Evolutionary conservation across 2,797 vertebrate genomes (phyloP), one percentile per base, ranked within the genome.

Genomic region (Bradypodion ventrale): DNA sequence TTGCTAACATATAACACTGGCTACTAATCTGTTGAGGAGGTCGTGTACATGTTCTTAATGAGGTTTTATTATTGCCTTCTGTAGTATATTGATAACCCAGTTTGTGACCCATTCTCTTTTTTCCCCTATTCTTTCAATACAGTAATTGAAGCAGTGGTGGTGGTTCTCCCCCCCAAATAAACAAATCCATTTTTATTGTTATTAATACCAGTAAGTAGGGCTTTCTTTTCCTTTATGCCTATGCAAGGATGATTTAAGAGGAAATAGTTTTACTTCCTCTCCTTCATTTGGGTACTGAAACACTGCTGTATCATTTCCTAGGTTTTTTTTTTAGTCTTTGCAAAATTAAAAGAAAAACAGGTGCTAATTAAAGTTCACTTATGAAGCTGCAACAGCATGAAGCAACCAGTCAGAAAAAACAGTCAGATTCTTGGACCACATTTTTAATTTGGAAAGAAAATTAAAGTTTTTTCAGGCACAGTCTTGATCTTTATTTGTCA

Each of bases 81-180:
- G 95, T 87, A 93, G 91, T 88, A 84, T 90, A 90, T 93, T 92
- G 94, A 96, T 95, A 96, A 95, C 90, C 87, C 84, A 91, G 83
- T 85, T 94, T 94, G 90, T 93, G 91, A 94, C 92, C 85, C 85
- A 92, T 91, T 76, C 89, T 94, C 92, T 93, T 16, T 66, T 87
- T 66, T 87, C 92, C 74, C 82, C 91, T 89, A 89, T 94, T 94
- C 91, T 90, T 69, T 94, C 90, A 90, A 63, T 89, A 90, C 83
- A 93, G 87, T 90, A 93, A 94, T 91, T 91, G 83, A 89, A 23
- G 63, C 80, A 62, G 69, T 69, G 62, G 83, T 83, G 75, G 78
- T 83, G 91, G 52, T 78, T 72, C 85, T n/a, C n/a, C n/a, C n/a
- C n/a, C n/a, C n/a, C n/a, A n/a, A 56, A 56, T 56, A 19, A 56